Base-by-base conservation (phyloP, 23 tunicate species). In the Botrylloides violaceus region DNA sequence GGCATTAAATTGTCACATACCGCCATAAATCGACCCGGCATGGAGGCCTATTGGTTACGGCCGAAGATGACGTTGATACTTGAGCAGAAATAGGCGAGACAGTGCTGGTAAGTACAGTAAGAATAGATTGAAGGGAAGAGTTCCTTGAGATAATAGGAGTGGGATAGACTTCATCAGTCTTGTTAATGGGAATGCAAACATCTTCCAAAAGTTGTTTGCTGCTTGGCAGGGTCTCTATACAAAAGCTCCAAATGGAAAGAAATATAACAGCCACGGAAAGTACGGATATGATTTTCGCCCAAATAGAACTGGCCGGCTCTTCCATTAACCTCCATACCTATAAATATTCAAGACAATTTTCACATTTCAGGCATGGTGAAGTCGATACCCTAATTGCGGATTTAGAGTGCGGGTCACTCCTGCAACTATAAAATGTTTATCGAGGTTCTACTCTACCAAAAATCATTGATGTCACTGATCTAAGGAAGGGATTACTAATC, bases 241-340 rank as follows among this genome's bases (percentile, higher is more conserved):
- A 68, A 68, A 68, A 68, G 37, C 74, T 68, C 74, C 74, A 68
- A 6, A 68, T 68, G 29, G 74, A 68, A 9, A 68, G 58, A 68
- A 68, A 68, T 35, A 68, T 68, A 12, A 68, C 58, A 4, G 74
- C 37, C 0, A 68, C 74, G 1, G 74, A 68, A 5, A 68, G 32
- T 24, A 68, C 37, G 27, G 74, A 68, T 32, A 68, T 43, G 0
- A 68, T 68, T 25, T 68, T 68, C 28, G 74, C 57, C 27, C 74
- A 35, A 22, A 68, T 39, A 4, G 74, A 68, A 43, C 74, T 68
- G 25, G 74, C 74, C 4, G 74, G 74, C 57, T 68, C 74, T 26
- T 68, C 74, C 74, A 68, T 68, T 68, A 68, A 19, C 19, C 74
- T 55, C 74, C 74, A 68, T 6, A 68, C 57, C 74, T 68, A 25